phyloP scores from a whole-genome alignment of 2,888 invertebrate species.

The Gasteruption jaculator region DNA sequence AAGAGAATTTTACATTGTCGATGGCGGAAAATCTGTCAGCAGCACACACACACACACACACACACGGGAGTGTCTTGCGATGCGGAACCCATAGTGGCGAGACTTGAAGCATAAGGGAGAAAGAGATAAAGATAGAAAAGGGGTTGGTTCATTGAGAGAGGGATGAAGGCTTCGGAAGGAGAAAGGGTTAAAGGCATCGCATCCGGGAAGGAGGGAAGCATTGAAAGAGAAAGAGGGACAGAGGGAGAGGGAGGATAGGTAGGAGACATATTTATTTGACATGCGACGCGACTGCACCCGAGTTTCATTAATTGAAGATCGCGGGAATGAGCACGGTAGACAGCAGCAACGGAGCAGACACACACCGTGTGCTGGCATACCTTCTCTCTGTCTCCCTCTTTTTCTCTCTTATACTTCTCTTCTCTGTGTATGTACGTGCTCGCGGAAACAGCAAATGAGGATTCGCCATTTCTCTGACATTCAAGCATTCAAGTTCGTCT shows the following conservation, averaged over 20 bases:
- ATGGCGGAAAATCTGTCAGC: too few species aligned
- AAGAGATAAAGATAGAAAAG: too few species aligned
- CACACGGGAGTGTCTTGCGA: too few species aligned
- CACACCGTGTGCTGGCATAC: slow-evolving; percentile 24
- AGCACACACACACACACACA: too few species aligned
- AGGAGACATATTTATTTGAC: slow-evolving; percentile 42
- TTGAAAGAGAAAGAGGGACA: slow-evolving; percentile 5
- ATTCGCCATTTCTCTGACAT: slow-evolving; percentile 48
- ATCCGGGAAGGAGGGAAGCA: slow-evolving; percentile 9
- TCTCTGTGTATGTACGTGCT: slow-evolving; percentile 28
- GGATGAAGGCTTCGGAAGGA: slow-evolving; percentile 11
- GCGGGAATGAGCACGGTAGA: slow-evolving; percentile 49
- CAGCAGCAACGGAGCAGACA: slow-evolving; percentile 42
- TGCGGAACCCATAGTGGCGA: too few species aligned
- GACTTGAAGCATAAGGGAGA: too few species aligned
- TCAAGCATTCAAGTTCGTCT: slow-evolving; percentile 47
- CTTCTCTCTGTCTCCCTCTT: slow-evolving; percentile 9
- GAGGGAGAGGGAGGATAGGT: background rate
- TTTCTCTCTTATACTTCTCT: slow-evolving; percentile 10
- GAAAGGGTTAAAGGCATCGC: slow-evolving; percentile 18
- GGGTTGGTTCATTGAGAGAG: too few species aligned
- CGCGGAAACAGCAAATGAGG: slow-evolving; percentile 46
- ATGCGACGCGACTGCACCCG: slow-evolving; percentile 52
- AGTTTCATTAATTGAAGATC: slow-evolving; percentile 54
- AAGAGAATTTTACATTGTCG: too few species aligned